These are phyloP conservation scores for Sceloporus undulatus DNA, from an alignment of 2,113 vertebrate species.

Conservation along the genomic window DNA sequence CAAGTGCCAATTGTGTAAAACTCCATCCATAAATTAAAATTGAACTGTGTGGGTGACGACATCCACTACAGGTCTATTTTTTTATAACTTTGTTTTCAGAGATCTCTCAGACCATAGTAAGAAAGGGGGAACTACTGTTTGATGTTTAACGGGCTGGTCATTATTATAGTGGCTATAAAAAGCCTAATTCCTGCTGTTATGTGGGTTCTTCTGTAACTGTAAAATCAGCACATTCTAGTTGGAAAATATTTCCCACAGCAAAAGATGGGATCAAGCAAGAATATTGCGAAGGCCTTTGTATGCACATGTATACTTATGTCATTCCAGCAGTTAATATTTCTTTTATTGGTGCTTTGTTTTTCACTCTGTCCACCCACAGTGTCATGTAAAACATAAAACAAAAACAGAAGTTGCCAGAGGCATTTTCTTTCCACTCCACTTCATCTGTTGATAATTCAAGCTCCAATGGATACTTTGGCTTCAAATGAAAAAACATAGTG, in stretches of 20 bases:
- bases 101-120: slow-evolving; percentile 61
- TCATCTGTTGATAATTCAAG: background rate
- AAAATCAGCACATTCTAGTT: slow-evolving; percentile 42
- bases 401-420: background rate
- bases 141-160: slow-evolving; percentile 69
- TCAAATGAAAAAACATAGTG: background rate
- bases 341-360: background rate
- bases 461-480: background rate
- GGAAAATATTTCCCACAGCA: slow-evolving; percentile 54
- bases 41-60: slow-evolving; percentile 47
- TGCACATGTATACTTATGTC: slow-evolving; percentile 10
- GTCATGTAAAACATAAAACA: slow-evolving; percentile 18
- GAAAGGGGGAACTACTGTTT: slow-evolving; percentile 54
- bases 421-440: background rate
- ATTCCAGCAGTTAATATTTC: slow-evolving; percentile 11
- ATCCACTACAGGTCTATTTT: slow-evolving; percentile 39
- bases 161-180: slow-evolving; percentile 66
- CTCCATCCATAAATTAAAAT: slow-evolving; percentile 25
- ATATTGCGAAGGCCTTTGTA: slow-evolving; percentile 33
- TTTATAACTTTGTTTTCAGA: slow-evolving; percentile 51
- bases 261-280: slow-evolving; percentile 44
- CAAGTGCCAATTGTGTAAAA: slow-evolving; percentile 45
- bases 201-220: slow-evolving; percentile 64
- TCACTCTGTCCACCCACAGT: background rate
- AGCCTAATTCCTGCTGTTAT: slow-evolving; percentile 56